Percentiles rank a stretch among this genome's conserved stretches.
Conservation (phyloP, 2,113 vertebrate genomes). For the Bos taurus region DNA sequence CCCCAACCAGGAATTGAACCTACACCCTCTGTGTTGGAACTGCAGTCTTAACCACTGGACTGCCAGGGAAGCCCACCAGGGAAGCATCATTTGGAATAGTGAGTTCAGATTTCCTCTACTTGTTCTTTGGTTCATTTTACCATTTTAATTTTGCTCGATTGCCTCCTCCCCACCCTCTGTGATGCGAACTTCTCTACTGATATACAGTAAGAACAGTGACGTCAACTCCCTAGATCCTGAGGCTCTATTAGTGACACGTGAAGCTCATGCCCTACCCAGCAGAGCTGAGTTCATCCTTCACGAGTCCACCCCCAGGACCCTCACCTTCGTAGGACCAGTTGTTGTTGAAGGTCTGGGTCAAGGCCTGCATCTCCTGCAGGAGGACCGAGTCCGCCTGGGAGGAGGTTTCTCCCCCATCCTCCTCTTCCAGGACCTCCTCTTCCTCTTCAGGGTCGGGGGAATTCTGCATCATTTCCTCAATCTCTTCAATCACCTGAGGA, state of each 20-base stretch:
- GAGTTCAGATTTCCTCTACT: not conserved
- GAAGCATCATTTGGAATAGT: not conserved
- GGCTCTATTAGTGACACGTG: not conserved
- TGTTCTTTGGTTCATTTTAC: not conserved
- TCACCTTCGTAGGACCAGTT: constrained; percentile 92
- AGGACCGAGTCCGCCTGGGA: constrained; percentile 85
- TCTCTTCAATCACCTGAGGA: constrained; percentile 92
- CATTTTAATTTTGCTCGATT: not conserved
- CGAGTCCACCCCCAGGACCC: not conserved
- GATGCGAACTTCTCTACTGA: not conserved
- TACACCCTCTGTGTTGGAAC: accelerated
- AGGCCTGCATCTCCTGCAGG: constrained; percentile 89
- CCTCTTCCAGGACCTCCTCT: constrained; percentile 87
- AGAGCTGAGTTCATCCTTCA: accelerated
- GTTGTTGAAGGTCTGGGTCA: constrained; percentile 90
- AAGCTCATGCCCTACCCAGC: not conserved
- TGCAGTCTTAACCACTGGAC: not conserved
- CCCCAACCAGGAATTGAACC: not conserved
- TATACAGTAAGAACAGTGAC: not conserved
- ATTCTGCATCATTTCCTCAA: constrained; percentile 97
- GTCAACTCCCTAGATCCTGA: not conserved
- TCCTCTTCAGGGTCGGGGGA: constrained; percentile 92
- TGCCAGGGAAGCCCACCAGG: not conserved
- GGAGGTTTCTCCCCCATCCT: constrained; percentile 84
- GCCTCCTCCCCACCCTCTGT: not conserved